A percentile compares a stretch with the other conserved stretches of the same genome.
Conservation (phyloP, 2,113 vertebrate species). For the Arothron firmamentum region DNA sequence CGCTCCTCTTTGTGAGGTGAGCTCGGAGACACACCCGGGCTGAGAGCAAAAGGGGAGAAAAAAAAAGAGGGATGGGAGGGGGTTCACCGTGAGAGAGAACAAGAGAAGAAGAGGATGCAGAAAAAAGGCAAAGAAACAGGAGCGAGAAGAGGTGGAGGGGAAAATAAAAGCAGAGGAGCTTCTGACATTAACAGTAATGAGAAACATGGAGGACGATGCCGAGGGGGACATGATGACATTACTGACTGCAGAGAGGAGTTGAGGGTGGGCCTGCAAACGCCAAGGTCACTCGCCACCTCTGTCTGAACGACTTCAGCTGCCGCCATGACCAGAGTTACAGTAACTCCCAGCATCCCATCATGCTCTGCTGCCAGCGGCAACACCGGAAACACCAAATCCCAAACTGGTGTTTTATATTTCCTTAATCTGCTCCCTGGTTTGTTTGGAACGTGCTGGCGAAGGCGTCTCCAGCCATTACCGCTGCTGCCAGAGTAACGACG, state of each 20-base stretch:
- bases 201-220: conserved; percentile 64
- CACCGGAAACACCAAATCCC: too few relatives aligned
- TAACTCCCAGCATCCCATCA: too few relatives aligned
- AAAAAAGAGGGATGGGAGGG: conserved; percentile 3
- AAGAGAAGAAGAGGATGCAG: conserved; percentile 28
- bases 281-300: conserved; percentile 14
- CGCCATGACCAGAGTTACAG: too few relatives aligned
- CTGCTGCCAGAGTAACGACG: conserved; percentile 52
- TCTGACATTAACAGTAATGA: conserved; percentile 74
- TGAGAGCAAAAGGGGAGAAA: conserved; percentile 13
- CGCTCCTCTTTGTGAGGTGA: conserved; percentile 67
- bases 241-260: conserved; percentile 58
- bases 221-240: conserved; percentile 71
- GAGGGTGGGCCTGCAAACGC: conserved; percentile 24
- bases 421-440: too few relatives aligned
- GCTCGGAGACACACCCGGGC: conserved; percentile 63
- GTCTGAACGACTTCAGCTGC: too few relatives aligned
- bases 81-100: conserved; percentile 27
- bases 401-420: too few relatives aligned
- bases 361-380: too few relatives aligned
- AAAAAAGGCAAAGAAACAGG: conserved; percentile 37
- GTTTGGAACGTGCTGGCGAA: too few relatives aligned
- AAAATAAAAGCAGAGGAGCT: conserved; percentile 66
- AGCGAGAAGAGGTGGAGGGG: conserved; percentile 16
- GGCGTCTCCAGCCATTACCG: too few relatives aligned